phyloP scores from a whole-genome alignment of 2,797 vertebrate genomes.

The Gallinago solitaria region DNA sequence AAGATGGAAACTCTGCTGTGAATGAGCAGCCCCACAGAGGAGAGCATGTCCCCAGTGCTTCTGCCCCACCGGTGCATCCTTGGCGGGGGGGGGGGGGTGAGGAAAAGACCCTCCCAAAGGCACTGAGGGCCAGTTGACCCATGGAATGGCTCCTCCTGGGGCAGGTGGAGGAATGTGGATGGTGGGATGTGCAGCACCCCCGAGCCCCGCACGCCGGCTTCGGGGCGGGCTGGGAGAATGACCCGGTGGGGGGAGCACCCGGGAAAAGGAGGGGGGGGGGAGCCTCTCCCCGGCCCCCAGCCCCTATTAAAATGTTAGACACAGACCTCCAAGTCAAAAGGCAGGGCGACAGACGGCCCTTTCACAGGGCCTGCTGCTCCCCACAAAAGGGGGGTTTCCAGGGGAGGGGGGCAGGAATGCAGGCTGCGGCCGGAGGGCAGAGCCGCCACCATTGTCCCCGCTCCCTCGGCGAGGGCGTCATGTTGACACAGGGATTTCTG shows the following conservation, averaged over 20 bases:
- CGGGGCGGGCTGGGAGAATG: conserved; percentile 23
- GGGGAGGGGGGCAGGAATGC: conserved; percentile 68
- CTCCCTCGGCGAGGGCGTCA: conserved; percentile 37
- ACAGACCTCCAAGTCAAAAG: conserved; percentile 61
- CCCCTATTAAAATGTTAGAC: conserved; percentile 65
- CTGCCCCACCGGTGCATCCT: neutral
- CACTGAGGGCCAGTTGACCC: accelerated
- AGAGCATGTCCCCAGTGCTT: accelerated
- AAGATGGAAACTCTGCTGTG: neutral
- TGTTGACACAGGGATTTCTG: conserved; percentile 66
- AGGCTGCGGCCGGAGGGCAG: conserved; percentile 43
- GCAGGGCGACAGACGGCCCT: conserved; percentile 65
- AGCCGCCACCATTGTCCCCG: conserved; percentile 54
- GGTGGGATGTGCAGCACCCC: accelerated
- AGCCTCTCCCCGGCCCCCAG: neutral
- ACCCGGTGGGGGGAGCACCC: neutral
- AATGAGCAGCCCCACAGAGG: accelerated
- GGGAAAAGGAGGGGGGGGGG: neutral
- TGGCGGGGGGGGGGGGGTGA: too few species aligned
- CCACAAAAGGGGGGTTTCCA: conserved; percentile 68
- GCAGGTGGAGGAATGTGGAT: neutral
- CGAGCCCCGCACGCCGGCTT: accelerated
- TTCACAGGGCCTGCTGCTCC: conserved; percentile 63
- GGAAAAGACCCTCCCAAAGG: neutral
- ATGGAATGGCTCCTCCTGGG: neutral